phyloP scores from a whole-genome alignment of 2,888 invertebrate species.

The Mythimna impura region DNA sequence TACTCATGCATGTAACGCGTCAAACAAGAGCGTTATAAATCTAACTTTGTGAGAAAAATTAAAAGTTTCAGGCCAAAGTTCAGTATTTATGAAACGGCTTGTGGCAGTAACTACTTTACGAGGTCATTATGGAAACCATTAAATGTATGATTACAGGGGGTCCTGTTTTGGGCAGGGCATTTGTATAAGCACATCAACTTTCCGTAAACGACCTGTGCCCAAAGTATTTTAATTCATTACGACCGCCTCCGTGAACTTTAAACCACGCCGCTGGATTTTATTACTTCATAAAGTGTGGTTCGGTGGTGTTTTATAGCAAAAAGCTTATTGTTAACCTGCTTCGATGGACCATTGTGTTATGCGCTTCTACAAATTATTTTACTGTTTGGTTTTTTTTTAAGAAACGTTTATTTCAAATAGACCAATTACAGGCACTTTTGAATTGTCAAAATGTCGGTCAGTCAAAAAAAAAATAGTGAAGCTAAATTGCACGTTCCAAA shows the following conservation, averaged over 20 bases:
- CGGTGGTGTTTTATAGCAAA: constrained; percentile 71
- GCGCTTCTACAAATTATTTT: constrained; percentile 7
- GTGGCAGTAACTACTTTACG: constrained; percentile 86
- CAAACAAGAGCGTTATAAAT: constrained; percentile 64
- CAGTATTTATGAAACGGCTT: constrained; percentile 84
- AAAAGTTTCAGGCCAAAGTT: constrained; percentile 74
- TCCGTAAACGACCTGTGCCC: constrained; percentile 82
- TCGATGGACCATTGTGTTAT: constrained; percentile 51
- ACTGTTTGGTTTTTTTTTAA: not conserved
- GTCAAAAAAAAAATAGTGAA: too few species aligned
- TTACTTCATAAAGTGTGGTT: constrained; percentile 79
- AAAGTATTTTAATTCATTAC: constrained; percentile 83
- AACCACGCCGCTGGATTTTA: constrained; percentile 79
- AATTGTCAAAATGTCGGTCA: too few species aligned
- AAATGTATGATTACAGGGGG: constrained; percentile 86
- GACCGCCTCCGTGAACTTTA: constrained; percentile 76
- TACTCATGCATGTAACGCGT: constrained; percentile 38
- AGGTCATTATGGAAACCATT: constrained; percentile 88
- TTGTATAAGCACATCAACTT: constrained; percentile 88
- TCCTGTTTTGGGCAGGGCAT: constrained; percentile 84
- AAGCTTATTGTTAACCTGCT: constrained; percentile 70
- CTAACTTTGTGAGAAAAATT: constrained; percentile 69
- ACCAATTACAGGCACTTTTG: too few species aligned
- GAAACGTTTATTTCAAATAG: too few species aligned
- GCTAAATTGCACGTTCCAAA: too few species aligned